Evolutionary conservation across 2,888 invertebrate species (phyloP).

Genomic region (Fissipunctia ypsillon): DNA sequence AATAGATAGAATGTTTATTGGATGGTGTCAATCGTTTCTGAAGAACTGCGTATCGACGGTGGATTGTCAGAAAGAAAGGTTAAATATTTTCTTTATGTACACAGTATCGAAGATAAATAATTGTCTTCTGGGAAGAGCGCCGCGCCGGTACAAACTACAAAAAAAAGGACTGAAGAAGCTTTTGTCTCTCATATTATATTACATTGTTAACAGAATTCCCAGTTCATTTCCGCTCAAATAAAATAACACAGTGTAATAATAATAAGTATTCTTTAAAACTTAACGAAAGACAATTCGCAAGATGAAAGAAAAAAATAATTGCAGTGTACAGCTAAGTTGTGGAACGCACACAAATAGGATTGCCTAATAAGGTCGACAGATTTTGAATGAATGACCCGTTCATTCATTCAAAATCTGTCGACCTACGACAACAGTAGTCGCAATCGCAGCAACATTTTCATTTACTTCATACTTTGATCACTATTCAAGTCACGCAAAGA

Average conservation of each 20-base stretch:
- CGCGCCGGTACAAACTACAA: constrained; percentile 28
- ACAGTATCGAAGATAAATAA: constrained; percentile 43
- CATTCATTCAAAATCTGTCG: constrained; percentile 42
- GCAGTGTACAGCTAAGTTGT: constrained; percentile 23
- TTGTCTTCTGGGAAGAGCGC: constrained; percentile 36
- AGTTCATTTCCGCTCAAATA: constrained; percentile 26
- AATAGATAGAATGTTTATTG: constrained; percentile 41
- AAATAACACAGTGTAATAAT: constrained; percentile 18
- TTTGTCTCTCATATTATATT: constrained; percentile 39
- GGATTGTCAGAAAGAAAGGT: constrained; percentile 9
- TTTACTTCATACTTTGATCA: constrained; percentile 21
- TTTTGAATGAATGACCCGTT: too few relatives aligned
- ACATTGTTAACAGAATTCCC: constrained; percentile 36
- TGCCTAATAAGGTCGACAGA: constrained; percentile 39
- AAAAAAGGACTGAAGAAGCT: constrained; percentile 21
- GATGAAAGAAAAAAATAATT: constrained; percentile 16
- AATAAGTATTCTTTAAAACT: constrained; percentile 3
- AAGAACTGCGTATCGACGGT: constrained; percentile 13
- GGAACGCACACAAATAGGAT: constrained; percentile 33
- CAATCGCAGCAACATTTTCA: constrained; percentile 17
- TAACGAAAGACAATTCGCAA: constrained; percentile 17
- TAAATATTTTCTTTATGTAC: constrained; percentile 34
- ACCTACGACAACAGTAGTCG: constrained; percentile 34
- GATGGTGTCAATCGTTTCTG: constrained; percentile 30
- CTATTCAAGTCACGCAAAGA: constrained; percentile 46